Conservation (phyloP, 2,113 vertebrate genomes). For the Castor canadensis region DNA sequence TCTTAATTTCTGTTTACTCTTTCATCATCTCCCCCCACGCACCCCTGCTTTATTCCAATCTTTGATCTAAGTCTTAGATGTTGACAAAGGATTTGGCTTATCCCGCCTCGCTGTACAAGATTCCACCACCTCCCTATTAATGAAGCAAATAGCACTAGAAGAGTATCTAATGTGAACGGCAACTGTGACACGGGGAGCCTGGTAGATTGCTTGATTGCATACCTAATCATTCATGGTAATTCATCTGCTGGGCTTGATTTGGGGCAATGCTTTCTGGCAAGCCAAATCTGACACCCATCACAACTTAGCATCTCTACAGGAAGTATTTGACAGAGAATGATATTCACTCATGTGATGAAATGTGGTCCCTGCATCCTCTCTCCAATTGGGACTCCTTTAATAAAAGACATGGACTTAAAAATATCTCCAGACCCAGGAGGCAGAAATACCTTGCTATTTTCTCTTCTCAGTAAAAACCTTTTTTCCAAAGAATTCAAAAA, state of each 20-base stretch:
- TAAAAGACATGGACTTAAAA: constrained; percentile 56
- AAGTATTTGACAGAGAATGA: constrained; percentile 13
- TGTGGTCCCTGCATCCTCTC: neutral
- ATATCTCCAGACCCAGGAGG: constrained; percentile 24
- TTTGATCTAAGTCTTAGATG: constrained; percentile 76
- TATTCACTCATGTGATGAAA: neutral
- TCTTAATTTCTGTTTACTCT: constrained; percentile 76
- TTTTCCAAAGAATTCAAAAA: constrained; percentile 8
- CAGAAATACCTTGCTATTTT: constrained; percentile 35
- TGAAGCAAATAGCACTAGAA: constrained; percentile 64
- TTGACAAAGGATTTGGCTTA: constrained; percentile 68
- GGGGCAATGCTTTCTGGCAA: constrained; percentile 19
- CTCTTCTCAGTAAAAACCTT: constrained; percentile 3
- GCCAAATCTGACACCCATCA: constrained; percentile 21
- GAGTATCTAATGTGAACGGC: constrained; percentile 37
- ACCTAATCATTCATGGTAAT: constrained; percentile 54
- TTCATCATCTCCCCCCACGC: constrained; percentile 49
- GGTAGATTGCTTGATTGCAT: constrained; percentile 47
- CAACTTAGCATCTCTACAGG: constrained; percentile 20
- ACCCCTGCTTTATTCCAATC: constrained; percentile 65
- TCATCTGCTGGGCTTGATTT: constrained; percentile 46
- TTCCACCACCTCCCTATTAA: constrained; percentile 72
- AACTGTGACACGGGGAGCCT: constrained; percentile 50
- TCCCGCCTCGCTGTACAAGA: constrained; percentile 48
- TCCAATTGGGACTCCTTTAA: constrained; percentile 36